A percentile compares a stretch with the other conserved stretches of the same genome.
Evolutionary conservation across 2,888 invertebrate genomes (phyloP).

Genomic region (Drosophila suboccidentalis): DNA sequence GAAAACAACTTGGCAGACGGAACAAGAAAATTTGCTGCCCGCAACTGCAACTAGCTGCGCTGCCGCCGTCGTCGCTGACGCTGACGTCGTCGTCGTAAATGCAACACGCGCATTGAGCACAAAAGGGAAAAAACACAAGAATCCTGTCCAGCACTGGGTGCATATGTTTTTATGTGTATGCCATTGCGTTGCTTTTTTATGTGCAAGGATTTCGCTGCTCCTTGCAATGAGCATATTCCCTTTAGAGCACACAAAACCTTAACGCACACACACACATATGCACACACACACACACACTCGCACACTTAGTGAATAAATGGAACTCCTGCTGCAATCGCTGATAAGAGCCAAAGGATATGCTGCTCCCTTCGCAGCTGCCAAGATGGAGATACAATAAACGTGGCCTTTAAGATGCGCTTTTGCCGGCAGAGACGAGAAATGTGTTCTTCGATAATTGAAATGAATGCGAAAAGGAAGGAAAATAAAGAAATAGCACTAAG

Average conservation of each 20-base stretch:
- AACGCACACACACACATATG: slow-evolving; percentile 5
- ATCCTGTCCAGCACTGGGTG: slow-evolving; percentile 53
- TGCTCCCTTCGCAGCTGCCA: slow-evolving; percentile 32
- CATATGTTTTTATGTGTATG: slow-evolving; percentile 71
- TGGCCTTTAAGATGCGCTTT: slow-evolving; percentile 31
- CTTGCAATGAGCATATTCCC: slow-evolving; percentile 41
- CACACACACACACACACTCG: slow-evolving; percentile 13
- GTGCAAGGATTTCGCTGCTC: slow-evolving; percentile 56
- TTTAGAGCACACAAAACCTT: slow-evolving; percentile 7
- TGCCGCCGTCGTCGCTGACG: slow-evolving; percentile 30
- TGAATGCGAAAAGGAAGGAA: slow-evolving; percentile 18
- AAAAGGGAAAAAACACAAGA: slow-evolving; percentile 29
- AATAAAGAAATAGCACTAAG: background rate
- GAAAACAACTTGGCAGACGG: slow-evolving; percentile 42
- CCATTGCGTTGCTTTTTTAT: slow-evolving; percentile 56
- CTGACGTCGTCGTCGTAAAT: slow-evolving; percentile 22
- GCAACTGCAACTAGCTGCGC: slow-evolving; percentile 42
- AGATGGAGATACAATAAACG: slow-evolving; percentile 25
- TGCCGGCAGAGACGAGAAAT: slow-evolving; percentile 13
- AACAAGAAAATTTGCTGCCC: slow-evolving; percentile 31
- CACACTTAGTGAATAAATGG: slow-evolving; percentile 9
- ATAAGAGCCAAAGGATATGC: slow-evolving; percentile 55
- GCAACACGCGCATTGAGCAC: slow-evolving; percentile 41
- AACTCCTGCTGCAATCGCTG: slow-evolving; percentile 38
- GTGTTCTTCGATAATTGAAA: slow-evolving; percentile 48